These are phyloP conservation scores for Acropternis orthonyx DNA, from an alignment of 2,797 vertebrate genomes.

Conservation along the genomic window DNA sequence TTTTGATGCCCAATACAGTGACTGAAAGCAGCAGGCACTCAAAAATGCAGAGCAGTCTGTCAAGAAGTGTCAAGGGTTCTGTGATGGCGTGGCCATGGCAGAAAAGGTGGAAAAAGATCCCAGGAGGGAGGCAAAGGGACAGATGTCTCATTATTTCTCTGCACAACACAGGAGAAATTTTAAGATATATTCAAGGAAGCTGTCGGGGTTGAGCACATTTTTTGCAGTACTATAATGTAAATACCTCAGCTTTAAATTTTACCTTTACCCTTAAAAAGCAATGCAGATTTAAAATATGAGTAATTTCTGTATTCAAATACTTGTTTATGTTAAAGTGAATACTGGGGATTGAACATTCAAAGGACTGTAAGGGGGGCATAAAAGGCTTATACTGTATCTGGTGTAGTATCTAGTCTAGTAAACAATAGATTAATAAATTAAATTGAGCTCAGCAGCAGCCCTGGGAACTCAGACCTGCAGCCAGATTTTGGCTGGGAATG, in stretches of 20 bases:
- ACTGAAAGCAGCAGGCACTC: constrained; percentile 68
- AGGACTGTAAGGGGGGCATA: background rate
- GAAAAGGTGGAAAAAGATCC: background rate
- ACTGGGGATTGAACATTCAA: background rate
- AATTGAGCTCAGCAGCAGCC: background rate
- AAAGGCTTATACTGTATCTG: background rate
- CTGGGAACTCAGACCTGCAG: background rate
- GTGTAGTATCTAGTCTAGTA: background rate
- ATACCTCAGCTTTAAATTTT: background rate
- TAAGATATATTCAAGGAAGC: background rate
- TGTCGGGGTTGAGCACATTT: background rate
- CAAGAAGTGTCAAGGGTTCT: background rate
- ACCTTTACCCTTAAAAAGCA: background rate
- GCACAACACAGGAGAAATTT: background rate
- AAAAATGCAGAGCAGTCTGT: constrained; percentile 50
- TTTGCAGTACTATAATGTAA: background rate
- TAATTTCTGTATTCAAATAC: background rate
- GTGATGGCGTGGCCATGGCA: accelerated
- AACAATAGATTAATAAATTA: background rate
- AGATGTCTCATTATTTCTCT: background rate
- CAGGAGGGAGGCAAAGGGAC: background rate
- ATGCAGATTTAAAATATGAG: background rate
- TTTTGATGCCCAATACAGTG: background rate
- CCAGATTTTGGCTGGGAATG: background rate
- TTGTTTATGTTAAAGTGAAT: background rate